These are phyloP conservation scores for Cheilinus undulatus DNA, from an alignment of 2,113 vertebrate species.

Conservation along the genomic window DNA sequence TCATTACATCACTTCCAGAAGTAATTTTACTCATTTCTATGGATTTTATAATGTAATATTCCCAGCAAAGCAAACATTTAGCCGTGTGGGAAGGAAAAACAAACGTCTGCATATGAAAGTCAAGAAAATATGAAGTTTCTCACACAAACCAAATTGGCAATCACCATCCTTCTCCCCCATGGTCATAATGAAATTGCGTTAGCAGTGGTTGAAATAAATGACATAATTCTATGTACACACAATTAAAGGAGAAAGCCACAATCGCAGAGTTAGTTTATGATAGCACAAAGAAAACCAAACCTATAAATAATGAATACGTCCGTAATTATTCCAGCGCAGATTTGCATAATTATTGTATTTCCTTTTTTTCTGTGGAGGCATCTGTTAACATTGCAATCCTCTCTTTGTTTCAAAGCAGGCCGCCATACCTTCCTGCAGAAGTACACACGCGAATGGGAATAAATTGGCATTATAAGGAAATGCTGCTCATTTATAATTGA, in stretches of 20 bases:
- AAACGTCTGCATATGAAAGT: conserved; percentile 82
- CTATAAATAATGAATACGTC: conserved; percentile 87
- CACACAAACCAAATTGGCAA: conserved; percentile 83
- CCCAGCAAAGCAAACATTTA: conserved; percentile 75
- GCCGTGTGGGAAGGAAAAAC: conserved; percentile 61
- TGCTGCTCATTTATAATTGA: conserved; percentile 79
- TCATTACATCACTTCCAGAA: conserved; percentile 73
- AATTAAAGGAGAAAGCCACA: conserved; percentile 83
- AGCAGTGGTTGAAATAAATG: conserved; percentile 84
- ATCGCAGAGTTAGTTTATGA: conserved; percentile 80
- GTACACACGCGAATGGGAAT: conserved; percentile 69
- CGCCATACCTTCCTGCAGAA: conserved; percentile 67
- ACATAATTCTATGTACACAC: conserved; percentile 83
- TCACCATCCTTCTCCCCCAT: conserved; percentile 78
- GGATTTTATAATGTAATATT: conserved; percentile 81
- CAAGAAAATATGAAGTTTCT: conserved; percentile 81
- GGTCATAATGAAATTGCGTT: conserved; percentile 83
- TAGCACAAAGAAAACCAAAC: conserved; percentile 80
- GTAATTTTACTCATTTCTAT: conserved; percentile 78
- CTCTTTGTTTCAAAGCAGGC: conserved; percentile 68
- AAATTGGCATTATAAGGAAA: conserved; percentile 75
- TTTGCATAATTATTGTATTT: conserved; percentile 87
- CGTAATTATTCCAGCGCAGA: conserved; percentile 83
- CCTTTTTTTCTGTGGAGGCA: conserved; percentile 74
- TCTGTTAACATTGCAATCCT: conserved; percentile 79